Base-by-base conservation (phyloP, 2,888 invertebrate species). In the Electrophaes corylata region DNA sequence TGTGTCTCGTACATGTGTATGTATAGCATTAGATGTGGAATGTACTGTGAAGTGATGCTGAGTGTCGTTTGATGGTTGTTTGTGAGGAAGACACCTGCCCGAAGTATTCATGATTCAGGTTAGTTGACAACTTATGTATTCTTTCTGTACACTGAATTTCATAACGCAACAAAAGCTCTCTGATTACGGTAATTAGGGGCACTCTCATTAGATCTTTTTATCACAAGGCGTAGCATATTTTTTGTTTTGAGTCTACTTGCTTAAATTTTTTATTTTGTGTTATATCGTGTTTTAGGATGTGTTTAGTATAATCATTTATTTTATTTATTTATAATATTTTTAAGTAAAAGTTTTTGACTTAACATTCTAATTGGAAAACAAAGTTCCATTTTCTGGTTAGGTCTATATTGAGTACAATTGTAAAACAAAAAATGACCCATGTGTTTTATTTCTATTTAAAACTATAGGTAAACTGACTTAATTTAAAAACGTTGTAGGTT, bases 51-150 rank as follows among this genome's bases (percentile, higher is more conserved):
- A 84, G 90, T 91, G 90, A 79, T 78, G 70, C 75, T 81, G 70
- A 76, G 85, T 86, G 86, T 67, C 70, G 69, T 81, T 84, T 83
- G 75, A 85, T 85, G 84, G 79, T 81, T 83, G 76, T 83, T 83
- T 81, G 80, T 85, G 84, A 79, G 80, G 76, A 79, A 79, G 78
- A 74, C 64, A 69, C 63, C 71, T 66, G 67, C 64, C 72, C 79
- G 81, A 74, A 78, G 87, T 83, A 86, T 86, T 79, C 86, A 91
- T 91, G 91, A 91, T 91, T 88, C 91, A 91, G 90, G 91, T 91
- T 71, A 84, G 90, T 88, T 75, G 56, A 61, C 69, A 67, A 26
- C 63, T 65, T 62, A 62, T 64, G 6, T 31, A 43, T 51, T 63
- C 60, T 31, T 18, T 48, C 20, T 62, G 57, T 54, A 49, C 46